These are phyloP conservation scores for Cladopsammia gracilis DNA, from an alignment of 64 coral and sea anemone genomes.

Conservation along the genomic window DNA sequence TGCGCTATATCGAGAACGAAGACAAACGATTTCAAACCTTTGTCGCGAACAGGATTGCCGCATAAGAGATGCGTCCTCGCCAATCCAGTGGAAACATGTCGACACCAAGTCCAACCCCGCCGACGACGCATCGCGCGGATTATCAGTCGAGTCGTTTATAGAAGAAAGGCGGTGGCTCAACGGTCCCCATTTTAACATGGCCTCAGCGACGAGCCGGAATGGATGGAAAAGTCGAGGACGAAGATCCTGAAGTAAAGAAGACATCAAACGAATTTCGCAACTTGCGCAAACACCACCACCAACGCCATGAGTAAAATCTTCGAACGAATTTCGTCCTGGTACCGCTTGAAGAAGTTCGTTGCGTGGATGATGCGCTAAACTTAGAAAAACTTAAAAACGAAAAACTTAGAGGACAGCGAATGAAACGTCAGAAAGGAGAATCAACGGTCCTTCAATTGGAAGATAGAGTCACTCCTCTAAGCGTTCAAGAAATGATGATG, in stretches of 20 bases:
- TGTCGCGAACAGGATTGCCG: neutral
- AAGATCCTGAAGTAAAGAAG: constrained; percentile 41
- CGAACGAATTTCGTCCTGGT: constrained; percentile 20
- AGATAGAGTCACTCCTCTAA: neutral
- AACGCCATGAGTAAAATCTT: neutral
- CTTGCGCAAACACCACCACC: neutral
- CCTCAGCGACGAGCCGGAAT: neutral
- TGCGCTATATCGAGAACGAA: constrained; percentile 7
- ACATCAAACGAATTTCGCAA: neutral
- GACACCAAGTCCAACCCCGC: neutral
- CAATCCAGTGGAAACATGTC: neutral
- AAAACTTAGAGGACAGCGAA: neutral
- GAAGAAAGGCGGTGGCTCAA: neutral
- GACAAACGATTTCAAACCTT: neutral
- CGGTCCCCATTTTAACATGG: neutral
- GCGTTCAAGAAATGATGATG: neutral
- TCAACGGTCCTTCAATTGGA: neutral
- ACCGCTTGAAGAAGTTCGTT: too few species aligned
- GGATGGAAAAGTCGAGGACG: neutral
- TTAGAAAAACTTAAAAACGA: too few species aligned
- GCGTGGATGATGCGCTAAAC: constrained; percentile 46
- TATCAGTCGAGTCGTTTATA: neutral
- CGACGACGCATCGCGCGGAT: too few species aligned
- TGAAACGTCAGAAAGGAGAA: too few species aligned
- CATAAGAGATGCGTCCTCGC: neutral